These are phyloP conservation scores for Oncorhynchus masou DNA, from an alignment of 2,113 vertebrate genomes.

Conservation along the genomic window DNA sequence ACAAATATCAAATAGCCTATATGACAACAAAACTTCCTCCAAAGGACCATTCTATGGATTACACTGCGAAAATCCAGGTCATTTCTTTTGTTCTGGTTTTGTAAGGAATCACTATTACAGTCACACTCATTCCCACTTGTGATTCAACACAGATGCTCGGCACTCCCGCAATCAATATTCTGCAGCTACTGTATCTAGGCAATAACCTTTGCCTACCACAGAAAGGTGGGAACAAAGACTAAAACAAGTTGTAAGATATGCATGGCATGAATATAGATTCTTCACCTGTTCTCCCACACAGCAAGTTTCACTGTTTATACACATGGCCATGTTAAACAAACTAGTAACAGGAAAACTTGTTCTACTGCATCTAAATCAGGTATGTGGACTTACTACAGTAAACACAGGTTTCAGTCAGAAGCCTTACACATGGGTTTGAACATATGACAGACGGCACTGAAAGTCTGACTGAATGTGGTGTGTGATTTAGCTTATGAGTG, in stretches of 20 bases:
- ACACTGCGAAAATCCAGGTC: no score
- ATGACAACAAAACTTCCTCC: no score
- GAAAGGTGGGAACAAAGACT: neutral
- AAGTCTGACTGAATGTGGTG: neutral
- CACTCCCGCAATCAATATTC: conserved; percentile 17
- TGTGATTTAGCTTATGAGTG: neutral
- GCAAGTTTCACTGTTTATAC: neutral
- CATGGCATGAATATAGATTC: neutral
- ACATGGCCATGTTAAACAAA: neutral
- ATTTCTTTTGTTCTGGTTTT: neutral
- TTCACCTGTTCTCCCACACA: neutral
- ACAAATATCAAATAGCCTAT: no score
- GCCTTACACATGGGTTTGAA: neutral
- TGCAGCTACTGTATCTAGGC: conserved; percentile 21
- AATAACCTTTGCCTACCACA: neutral
- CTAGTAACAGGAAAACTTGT: neutral
- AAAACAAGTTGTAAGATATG: neutral
- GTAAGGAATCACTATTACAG: conserved; percentile 9
- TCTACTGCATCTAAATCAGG: no score
- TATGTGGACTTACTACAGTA: no score
- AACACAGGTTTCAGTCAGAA: neutral
- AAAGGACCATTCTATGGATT: no score
- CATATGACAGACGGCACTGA: neutral
- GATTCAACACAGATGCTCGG: conserved; percentile 46
- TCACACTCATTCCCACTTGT: conserved; percentile 62